Base-by-base conservation (phyloP, 2,797 vertebrate genomes). In the Pelochelys cantorii region DNA sequence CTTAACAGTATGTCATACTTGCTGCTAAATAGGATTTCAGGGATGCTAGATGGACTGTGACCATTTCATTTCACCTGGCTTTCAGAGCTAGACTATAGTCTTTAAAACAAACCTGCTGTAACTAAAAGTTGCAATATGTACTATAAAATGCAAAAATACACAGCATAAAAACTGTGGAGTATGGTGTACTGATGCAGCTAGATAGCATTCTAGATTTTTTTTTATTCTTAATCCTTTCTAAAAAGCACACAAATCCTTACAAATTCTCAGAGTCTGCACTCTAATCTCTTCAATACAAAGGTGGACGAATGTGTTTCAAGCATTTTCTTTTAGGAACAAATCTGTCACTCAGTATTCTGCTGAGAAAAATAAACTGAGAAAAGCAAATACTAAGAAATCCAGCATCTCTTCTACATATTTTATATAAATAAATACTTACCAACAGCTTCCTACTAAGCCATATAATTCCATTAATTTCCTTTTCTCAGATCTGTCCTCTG, bases 241-340 rank as follows among this genome's bases (percentile, higher is more conserved):
- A 91, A 95, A 94, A 92, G 96, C 84, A 92, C 90, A 91, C 85
- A 96, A 96, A 97, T 94, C 96, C 97, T 77, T 92, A 97, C 97
- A 97, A 96, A 97, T 96, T 97, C 94, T 96, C 92, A 96, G 86
- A 89, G 90, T 82, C 60, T 93, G 87, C 84, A 71, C 90, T 94
- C 92, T 98, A 95, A 97, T 95, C 96, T 59, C 93, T 94, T 84
- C 97, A 97, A 97, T 94, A 92, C 95, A 27, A 7, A 95, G 89
- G 83, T 79, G 93, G 93, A 94, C 74, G 86, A 90, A 93, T 48
- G 60, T 82, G 80, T 95, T 95, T 93, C 94, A 95, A 96, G 65
- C 29, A 82, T 95, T 96, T 97, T 95, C 77, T 95, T 60, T 59
- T n/a, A 37, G 68, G 54, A 96, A 90, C 34, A 92, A 92, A 93